Conservation (phyloP, 64 coral and sea anemone genomes). For the Anthopleura sola region DNA sequence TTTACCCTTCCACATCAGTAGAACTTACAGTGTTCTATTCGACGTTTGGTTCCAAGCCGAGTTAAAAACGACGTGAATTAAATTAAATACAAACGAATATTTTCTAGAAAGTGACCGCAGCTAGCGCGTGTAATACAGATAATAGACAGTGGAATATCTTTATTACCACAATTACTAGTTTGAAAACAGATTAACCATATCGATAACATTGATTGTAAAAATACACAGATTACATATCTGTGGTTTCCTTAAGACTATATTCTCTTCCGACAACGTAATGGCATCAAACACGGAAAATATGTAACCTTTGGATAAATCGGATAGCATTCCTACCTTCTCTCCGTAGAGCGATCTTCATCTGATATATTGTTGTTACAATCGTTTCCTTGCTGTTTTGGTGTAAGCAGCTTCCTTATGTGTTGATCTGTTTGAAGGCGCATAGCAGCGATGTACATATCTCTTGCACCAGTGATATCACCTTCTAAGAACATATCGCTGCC, state of each 20-base stretch:
- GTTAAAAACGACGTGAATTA: background rate
- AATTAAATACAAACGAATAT: background rate
- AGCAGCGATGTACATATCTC: background rate
- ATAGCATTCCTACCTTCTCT: background rate
- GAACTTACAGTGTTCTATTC: background rate
- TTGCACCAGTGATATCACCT: conserved; percentile 14
- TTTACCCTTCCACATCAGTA: too few species aligned
- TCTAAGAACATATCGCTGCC: background rate
- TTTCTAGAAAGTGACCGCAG: background rate
- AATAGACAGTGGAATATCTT: background rate
- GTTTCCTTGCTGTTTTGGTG: background rate
- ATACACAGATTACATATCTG: background rate
- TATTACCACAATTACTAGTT: background rate
- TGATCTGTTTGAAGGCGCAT: background rate
- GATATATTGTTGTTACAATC: conserved; percentile 14
- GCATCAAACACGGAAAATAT: background rate
- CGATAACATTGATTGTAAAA: background rate
- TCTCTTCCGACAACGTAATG: background rate
- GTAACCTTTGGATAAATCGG: background rate
- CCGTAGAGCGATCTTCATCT: background rate
- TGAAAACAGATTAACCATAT: background rate
- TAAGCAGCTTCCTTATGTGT: background rate
- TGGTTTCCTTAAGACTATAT: background rate
- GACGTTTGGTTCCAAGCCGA: too few species aligned
- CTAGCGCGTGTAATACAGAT: too few species aligned